Evolutionary conservation across 2,113 vertebrate species (phyloP).

Genomic region (Tichodroma muraria): DNA sequence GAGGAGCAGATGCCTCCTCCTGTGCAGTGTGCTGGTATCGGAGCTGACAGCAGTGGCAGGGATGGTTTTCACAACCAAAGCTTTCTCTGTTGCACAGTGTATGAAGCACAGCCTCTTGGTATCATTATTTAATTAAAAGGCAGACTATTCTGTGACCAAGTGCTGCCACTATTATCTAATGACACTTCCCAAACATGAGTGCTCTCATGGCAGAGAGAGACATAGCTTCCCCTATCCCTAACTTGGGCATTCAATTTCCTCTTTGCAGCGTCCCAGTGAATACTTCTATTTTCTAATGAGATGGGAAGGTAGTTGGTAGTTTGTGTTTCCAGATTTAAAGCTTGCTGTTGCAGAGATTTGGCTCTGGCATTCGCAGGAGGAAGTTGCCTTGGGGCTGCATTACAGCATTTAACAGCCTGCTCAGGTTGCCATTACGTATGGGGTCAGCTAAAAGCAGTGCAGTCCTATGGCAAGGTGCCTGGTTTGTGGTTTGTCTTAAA

Average conservation of each 20-base stretch:
- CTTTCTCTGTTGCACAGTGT: not conserved
- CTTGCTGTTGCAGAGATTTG: conserved; percentile 36
- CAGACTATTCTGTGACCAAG: not conserved
- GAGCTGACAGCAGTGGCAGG: not conserved
- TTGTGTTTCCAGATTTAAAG: conserved; percentile 59
- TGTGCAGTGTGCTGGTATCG: not conserved
- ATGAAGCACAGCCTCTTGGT: not conserved
- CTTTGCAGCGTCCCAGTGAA: fast-evolving
- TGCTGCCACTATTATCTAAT: not conserved
- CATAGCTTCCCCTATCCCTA: not conserved
- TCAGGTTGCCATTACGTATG: conserved; percentile 49
- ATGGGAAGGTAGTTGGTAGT: conserved; percentile 46
- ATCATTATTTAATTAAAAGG: not conserved
- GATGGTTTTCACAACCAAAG: not conserved
- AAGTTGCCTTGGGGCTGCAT: conserved; percentile 52
- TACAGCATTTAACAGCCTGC: conserved; percentile 31
- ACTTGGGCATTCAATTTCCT: not conserved
- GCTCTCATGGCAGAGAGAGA: not conserved
- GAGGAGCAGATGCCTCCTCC: not conserved
- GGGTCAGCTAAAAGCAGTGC: conserved; percentile 57
- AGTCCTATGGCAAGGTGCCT: conserved; percentile 38
- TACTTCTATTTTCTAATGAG: not conserved
- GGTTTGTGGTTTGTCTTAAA: not conserved
- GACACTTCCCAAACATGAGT: not conserved
- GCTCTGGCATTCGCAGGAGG: conserved; percentile 58